These are phyloP conservation scores for Dysdera silvatica DNA, from an alignment of 1,140 invertebrate species.

Conservation along the genomic window DNA sequence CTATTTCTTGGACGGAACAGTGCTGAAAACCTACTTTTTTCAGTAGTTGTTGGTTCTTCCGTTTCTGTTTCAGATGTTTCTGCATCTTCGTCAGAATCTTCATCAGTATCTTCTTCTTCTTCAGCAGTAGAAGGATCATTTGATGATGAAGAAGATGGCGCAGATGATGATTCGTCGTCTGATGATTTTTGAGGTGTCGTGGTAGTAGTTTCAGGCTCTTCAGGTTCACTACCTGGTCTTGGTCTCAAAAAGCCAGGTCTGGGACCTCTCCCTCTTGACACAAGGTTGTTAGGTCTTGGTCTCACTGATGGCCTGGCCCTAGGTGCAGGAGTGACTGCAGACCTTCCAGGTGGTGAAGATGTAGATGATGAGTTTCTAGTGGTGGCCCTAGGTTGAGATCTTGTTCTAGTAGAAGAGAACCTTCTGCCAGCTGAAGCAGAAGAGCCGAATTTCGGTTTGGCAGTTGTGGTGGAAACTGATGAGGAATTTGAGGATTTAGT, in stretches of 20 bases:
- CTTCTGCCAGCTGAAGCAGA: neutral
- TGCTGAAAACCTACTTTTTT: constrained; percentile 11
- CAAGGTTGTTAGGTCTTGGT: neutral
- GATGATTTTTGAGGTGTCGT: neutral
- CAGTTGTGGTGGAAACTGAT: neutral
- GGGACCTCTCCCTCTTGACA: neutral
- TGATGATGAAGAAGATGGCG: neutral
- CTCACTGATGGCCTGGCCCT: neutral
- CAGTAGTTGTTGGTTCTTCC: constrained; percentile 17
- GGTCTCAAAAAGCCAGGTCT: constrained; percentile 13
- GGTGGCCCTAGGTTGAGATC: neutral
- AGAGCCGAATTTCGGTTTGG: neutral
- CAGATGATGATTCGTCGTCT: constrained; percentile 2
- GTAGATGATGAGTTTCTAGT: neutral
- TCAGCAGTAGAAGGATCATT: neutral
- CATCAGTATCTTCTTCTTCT: neutral
- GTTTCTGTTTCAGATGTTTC: neutral
- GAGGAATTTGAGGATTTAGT: too few relatives aligned
- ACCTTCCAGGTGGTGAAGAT: neutral
- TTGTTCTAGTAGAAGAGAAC: constrained; percentile 6
- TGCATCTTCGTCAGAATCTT: neutral
- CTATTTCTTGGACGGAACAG: constrained; percentile 19
- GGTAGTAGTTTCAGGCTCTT: constrained; percentile 4
- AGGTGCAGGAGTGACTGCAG: neutral
- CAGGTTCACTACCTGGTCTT: constrained; percentile 1